Evolutionary conservation across 1,140 invertebrate species (phyloP).

Genomic region (Gonatopus flavifemur): DNA sequence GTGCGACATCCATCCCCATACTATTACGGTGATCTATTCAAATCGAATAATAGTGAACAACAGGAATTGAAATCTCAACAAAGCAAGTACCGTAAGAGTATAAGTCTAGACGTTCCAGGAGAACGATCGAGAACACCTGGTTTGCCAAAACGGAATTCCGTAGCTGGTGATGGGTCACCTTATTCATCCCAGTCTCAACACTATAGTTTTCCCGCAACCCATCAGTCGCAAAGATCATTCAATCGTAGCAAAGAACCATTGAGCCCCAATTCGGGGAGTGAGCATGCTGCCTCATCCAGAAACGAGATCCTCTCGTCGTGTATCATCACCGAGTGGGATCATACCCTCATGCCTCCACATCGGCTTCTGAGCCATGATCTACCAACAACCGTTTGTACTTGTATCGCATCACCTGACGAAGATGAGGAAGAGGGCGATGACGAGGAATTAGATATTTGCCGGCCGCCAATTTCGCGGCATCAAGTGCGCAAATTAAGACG

Average conservation of each 20-base stretch:
- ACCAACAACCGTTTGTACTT: slow-evolving; percentile 64
- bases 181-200: slow-evolving; percentile 27
- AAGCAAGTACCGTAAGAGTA: slow-evolving; percentile 63
- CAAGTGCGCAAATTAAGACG: slow-evolving; percentile 54
- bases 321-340: slow-evolving; percentile 57
- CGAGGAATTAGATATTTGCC: slow-evolving; percentile 54
- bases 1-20: slow-evolving; percentile 73
- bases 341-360: slow-evolving; percentile 57
- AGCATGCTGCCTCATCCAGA: slow-evolving; percentile 39
- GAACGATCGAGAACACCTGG: slow-evolving; percentile 52
- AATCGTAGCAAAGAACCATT: slow-evolving; percentile 33
- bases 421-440: slow-evolving; percentile 56
- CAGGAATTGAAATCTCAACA: slow-evolving; percentile 39
- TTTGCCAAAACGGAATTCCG: slow-evolving; percentile 65
- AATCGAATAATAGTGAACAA: slow-evolving; percentile 50
- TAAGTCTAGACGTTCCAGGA: slow-evolving; percentile 69
- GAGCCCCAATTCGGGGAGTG: slow-evolving; percentile 43
- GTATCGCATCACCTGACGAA: slow-evolving; percentile 61
- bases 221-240: no score
- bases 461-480: slow-evolving; percentile 60
- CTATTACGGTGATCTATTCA: slow-evolving; percentile 76
- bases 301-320: slow-evolving; percentile 49
- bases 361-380: slow-evolving; percentile 51
- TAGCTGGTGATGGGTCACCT: slow-evolving; percentile 66
- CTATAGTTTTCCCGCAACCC: not conserved